Evolutionary conservation across 2,113 vertebrate genomes (phyloP).

Genomic region (Burhinus oedicnemus): DNA sequence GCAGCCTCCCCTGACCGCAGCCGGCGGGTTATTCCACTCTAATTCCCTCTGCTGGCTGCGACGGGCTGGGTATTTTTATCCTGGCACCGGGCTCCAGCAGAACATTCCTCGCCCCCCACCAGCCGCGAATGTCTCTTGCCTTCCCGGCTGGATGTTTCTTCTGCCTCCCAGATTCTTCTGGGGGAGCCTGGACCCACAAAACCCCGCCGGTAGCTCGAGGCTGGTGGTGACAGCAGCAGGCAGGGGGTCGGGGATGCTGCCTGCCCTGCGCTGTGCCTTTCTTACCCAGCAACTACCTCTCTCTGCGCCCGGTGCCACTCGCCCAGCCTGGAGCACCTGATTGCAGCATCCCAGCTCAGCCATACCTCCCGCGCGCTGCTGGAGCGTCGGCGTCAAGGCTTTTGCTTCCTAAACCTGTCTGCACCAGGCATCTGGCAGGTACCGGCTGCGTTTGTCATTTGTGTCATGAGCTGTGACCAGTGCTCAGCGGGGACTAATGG

Average conservation of each 20-base stretch:
- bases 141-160: background rate
- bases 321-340: background rate
- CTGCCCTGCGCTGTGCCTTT: conserved; percentile 25
- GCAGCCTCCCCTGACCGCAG: background rate
- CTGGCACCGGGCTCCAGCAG: background rate
- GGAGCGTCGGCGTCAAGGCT: background rate
- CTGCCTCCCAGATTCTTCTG: background rate
- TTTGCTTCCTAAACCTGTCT: background rate
- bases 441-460: fast-evolving
- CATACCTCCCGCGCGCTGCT: background rate
- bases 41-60: conserved; percentile 18
- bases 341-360: background rate
- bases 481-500: background rate
- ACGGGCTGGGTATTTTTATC: background rate
- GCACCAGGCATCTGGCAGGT: fast-evolving
- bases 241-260: background rate
- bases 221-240: background rate
- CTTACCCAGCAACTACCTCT: conserved; percentile 33
- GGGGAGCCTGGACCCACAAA: background rate
- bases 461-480: background rate
- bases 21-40: conserved; percentile 39
- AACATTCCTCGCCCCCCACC: background rate
- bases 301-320: too few species aligned
- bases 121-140: background rate
- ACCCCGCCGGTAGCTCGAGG: fast-evolving